These are phyloP conservation scores for Enteromius thamalakanensis DNA, from an alignment of 2,797 vertebrate genomes.

Conservation along the genomic window DNA sequence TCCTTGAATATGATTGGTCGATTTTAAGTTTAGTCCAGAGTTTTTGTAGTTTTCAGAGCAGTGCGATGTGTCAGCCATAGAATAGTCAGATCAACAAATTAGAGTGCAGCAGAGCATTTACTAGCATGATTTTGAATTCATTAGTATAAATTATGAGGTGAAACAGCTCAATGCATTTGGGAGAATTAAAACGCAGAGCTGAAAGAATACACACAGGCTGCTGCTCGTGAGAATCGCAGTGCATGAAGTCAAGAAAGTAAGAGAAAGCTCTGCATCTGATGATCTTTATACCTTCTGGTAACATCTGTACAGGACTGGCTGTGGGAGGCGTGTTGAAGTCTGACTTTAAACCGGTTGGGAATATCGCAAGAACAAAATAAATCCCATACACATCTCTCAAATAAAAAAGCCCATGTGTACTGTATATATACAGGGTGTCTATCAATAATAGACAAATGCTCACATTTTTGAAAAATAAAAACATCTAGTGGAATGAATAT, in stretches of 20 bases:
- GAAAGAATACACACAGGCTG: conserved; percentile 5
- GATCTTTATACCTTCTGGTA: conserved; percentile 7
- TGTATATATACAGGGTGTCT: background rate
- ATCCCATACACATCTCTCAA: background rate
- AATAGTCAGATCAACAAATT: conserved; percentile 75
- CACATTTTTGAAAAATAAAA: conserved; percentile 3
- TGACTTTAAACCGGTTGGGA: background rate
- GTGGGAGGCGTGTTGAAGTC: background rate
- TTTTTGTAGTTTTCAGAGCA: conserved; percentile 74
- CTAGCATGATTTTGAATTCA: conserved; percentile 61
- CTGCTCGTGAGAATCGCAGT: background rate
- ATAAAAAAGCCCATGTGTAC: background rate
- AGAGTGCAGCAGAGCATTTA: conserved; percentile 76
- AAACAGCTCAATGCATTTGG: conserved; percentile 54
- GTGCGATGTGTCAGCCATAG: conserved; percentile 71
- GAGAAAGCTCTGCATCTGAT: background rate
- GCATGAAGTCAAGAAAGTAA: background rate
- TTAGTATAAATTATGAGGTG: conserved; percentile 61
- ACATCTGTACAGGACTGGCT: background rate
- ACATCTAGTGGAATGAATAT: background rate
- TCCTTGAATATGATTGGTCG: background rate
- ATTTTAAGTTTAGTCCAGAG: conserved; percentile 36
- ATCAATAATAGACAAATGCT: conserved; percentile 6
- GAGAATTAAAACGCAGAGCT: conserved; percentile 22
- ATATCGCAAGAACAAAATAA: background rate